These are phyloP conservation scores for fruit fly (Drosophila melanogaster) DNA, from an alignment of 1,140 invertebrate species.

Conservation along the genomic window DNA sequence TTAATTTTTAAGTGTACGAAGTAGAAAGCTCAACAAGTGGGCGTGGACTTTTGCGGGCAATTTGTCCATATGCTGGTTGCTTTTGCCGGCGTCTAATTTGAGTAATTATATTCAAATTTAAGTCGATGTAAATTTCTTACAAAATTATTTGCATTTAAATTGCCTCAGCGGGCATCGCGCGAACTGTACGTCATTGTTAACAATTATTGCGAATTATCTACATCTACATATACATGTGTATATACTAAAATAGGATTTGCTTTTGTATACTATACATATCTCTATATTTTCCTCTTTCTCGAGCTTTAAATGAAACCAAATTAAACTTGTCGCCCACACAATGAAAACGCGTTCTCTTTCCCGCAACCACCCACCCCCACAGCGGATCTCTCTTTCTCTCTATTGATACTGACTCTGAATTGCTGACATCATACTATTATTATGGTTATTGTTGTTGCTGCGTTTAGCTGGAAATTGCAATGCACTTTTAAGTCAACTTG, in stretches of 20 bases:
- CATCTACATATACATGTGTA: background rate
- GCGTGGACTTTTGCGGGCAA: constrained; percentile 63
- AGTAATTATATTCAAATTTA: constrained; percentile 82
- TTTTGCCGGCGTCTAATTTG: constrained; percentile 61
- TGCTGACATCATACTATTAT: constrained; percentile 71
- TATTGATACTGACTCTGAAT: constrained; percentile 41
- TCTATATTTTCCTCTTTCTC: constrained; percentile 10
- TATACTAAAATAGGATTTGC: constrained; percentile 13
- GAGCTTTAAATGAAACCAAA: constrained; percentile 59
- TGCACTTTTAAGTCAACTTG: constrained; percentile 75
- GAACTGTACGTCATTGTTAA: constrained; percentile 53
- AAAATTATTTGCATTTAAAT: constrained; percentile 81
- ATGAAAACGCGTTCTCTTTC: constrained; percentile 18
- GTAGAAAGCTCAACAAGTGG: constrained; percentile 70
- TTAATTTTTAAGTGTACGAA: constrained; percentile 57
- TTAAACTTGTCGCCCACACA: constrained; percentile 74
- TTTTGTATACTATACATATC: background rate
- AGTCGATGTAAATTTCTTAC: constrained; percentile 74
- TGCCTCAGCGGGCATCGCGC: constrained; percentile 32
- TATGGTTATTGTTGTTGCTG: constrained; percentile 37
- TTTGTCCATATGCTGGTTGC: constrained; percentile 43
- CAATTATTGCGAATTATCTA: constrained; percentile 80
- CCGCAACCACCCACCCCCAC: background rate
- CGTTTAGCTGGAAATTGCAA: constrained; percentile 61
- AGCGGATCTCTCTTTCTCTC: background rate